Evolutionary conservation across 2,888 invertebrate genomes (phyloP).

Genomic region (Eupithecia vulgata): DNA sequence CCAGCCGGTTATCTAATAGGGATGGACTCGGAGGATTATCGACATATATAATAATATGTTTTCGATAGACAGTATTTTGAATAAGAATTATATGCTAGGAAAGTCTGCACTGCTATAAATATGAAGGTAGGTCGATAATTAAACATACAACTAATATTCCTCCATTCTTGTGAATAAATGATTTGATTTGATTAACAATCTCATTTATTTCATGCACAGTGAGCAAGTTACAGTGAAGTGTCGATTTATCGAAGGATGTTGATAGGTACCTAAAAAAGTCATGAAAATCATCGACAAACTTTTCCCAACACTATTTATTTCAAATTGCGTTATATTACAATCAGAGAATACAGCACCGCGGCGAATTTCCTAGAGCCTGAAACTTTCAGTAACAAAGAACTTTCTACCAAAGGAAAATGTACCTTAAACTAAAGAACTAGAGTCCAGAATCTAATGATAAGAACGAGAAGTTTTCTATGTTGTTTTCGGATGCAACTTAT

Average conservation of each 20-base stretch:
- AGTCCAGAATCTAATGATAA: constrained; percentile 51
- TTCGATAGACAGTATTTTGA: no score
- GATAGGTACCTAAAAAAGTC: background rate
- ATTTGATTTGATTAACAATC: no score
- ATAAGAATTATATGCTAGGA: no score
- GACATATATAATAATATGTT: background rate
- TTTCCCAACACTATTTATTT: constrained; percentile 71
- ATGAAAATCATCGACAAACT: constrained; percentile 38
- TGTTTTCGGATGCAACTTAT: constrained; percentile 83
- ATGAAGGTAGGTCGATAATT: no score
- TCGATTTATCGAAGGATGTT: background rate
- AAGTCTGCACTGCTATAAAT: no score
- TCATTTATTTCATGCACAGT: background rate
- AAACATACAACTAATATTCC: no score
- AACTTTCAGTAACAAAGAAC: constrained; percentile 72
- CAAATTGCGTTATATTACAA: constrained; percentile 81
- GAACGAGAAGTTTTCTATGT: constrained; percentile 72
- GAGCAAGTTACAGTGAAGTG: no score
- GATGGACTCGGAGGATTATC: constrained; percentile 31
- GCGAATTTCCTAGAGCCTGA: constrained; percentile 73
- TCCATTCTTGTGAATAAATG: no score
- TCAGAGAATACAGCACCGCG: constrained; percentile 73
- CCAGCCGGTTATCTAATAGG: constrained; percentile 57
- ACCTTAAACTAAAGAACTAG: constrained; percentile 48
- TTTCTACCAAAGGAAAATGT: constrained; percentile 55